Conservation (phyloP, 1,140 invertebrate species). For the Zeugodacus cucurbitae region DNA sequence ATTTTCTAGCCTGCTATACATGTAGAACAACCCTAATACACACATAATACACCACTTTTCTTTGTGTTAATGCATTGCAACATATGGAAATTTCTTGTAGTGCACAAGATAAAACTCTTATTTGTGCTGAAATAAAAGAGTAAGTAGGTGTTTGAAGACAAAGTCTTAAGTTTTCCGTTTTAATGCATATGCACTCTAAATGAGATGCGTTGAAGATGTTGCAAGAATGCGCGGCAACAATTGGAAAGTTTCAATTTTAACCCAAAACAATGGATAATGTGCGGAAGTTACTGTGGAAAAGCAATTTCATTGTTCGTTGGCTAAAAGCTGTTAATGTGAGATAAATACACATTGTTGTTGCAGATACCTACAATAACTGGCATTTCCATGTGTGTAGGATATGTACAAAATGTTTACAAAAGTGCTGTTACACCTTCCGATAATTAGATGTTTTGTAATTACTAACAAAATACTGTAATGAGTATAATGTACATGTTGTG, state of each 20-base stretch:
- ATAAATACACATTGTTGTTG: not conserved
- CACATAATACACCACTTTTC: not conserved
- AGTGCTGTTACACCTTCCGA: not conserved
- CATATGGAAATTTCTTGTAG: not conserved
- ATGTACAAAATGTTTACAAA: not conserved
- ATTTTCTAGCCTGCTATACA: too few species aligned
- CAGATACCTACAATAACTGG: not conserved
- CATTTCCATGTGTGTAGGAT: not conserved
- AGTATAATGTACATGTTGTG: not conserved
- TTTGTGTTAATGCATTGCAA: not conserved
- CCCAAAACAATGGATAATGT: constrained; percentile 11
- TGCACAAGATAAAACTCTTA: not conserved
- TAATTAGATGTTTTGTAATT: not conserved
- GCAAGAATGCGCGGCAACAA: not conserved
- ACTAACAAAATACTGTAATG: not conserved
- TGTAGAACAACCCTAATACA: not conserved
- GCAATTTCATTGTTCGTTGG: constrained; percentile 8
- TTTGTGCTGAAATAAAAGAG: not conserved
- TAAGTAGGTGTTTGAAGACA: not conserved
- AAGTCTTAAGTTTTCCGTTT: not conserved
- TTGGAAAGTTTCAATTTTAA: not conserved
- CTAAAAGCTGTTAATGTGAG: not conserved
- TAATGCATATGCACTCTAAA: not conserved
- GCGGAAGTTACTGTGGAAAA: not conserved
- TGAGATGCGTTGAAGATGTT: not conserved